Evolutionary conservation across 2,797 vertebrate species (phyloP).

Genomic region (Momotus momota): DNA sequence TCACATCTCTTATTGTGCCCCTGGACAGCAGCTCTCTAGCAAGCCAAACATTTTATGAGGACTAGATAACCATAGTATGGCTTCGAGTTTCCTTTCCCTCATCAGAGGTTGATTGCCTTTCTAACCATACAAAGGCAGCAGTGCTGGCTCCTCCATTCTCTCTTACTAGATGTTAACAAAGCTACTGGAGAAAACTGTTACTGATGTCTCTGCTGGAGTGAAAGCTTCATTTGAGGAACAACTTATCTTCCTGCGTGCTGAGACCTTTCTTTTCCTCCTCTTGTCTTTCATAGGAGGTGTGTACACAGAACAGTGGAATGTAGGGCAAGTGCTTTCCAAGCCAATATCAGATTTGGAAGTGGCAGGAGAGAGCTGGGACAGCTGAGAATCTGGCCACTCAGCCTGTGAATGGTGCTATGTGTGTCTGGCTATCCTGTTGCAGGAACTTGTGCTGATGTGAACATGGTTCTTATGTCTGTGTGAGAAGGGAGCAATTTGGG

Average conservation of each 20-base stretch:
- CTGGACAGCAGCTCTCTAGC: not conserved
- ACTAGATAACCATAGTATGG: not conserved
- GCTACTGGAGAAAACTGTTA: not conserved
- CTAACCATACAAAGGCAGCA: not conserved
- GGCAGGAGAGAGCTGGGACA: not conserved
- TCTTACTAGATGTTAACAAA: not conserved
- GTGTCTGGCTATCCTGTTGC: not conserved
- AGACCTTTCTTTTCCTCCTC: not conserved
- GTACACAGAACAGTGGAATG: not conserved
- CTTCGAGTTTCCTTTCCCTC: not conserved
- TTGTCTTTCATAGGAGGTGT: not conserved
- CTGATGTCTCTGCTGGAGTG: not conserved
- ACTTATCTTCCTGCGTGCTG: not conserved
- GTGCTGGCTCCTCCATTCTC: not conserved
- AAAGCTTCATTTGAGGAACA: not conserved
- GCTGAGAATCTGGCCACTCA: not conserved
- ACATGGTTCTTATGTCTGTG: not conserved
- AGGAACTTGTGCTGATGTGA: not conserved
- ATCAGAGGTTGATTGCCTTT: not conserved
- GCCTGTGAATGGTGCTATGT: not conserved
- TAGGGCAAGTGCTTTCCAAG: not conserved
- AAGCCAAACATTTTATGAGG: not conserved
- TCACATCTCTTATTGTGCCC: not conserved
- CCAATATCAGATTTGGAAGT: not conserved
- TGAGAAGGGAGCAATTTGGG: not conserved